Evolutionary conservation across 2,888 invertebrate species (phyloP).

Genomic region (Dasysyrphus tricinctus): DNA sequence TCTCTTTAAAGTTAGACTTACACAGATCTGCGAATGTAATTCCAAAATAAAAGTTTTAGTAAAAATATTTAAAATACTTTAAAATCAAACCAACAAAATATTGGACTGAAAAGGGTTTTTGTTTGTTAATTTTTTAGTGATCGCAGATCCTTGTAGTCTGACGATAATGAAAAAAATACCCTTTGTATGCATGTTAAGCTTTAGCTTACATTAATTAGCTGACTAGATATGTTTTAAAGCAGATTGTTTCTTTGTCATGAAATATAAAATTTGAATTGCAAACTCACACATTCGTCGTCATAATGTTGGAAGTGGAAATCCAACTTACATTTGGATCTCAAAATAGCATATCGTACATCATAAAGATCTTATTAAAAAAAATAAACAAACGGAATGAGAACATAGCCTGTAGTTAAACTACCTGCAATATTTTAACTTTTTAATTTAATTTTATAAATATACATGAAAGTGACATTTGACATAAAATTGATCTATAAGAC

Average conservation of each 20-base stretch:
- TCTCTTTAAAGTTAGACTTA: too few species aligned
- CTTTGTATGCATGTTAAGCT: background rate
- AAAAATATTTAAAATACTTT: too few species aligned
- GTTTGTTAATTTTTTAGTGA: too few species aligned
- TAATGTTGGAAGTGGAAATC: background rate
- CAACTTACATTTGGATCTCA: background rate
- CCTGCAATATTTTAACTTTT: background rate
- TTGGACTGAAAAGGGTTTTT: too few species aligned
- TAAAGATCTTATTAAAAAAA: slow-evolving; percentile 18
- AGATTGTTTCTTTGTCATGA: background rate
- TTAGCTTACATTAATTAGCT: background rate
- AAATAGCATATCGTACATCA: background rate
- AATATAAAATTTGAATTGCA: background rate
- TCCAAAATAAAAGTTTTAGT: too few species aligned
- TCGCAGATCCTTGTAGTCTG: too few species aligned
- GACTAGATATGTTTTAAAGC: slow-evolving; percentile 50
- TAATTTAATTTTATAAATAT: background rate
- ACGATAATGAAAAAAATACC: too few species aligned
- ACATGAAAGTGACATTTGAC: slow-evolving; percentile 3
- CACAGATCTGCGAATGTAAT: too few species aligned
- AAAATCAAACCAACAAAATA: too few species aligned
- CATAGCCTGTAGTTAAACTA: background rate
- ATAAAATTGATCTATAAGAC: background rate
- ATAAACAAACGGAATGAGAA: slow-evolving; percentile 35
- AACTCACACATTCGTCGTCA: background rate